Conservation (phyloP, 2,888 invertebrate genomes). For the Parochlus steinenii region DNA sequence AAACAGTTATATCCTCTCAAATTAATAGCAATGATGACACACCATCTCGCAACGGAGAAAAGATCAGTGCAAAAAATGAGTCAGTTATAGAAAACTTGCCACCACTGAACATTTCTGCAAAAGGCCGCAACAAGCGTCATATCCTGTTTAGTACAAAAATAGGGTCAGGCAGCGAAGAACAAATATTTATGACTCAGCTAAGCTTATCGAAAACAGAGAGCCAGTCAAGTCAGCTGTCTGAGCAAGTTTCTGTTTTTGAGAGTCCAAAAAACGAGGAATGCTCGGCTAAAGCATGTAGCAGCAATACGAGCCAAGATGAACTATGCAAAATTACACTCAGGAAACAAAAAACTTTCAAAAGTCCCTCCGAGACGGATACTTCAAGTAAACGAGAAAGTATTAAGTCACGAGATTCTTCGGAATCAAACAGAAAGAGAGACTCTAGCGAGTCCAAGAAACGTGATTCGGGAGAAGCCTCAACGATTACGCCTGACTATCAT, state of each 20-base stretch:
- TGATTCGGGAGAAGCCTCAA: conserved; percentile 9
- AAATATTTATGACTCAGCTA: conserved; percentile 48
- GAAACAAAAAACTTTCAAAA: neutral
- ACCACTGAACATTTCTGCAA: conserved; percentile 13
- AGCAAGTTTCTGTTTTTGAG: conserved; percentile 21
- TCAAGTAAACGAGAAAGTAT: no score
- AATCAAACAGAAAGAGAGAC: conserved; percentile 2
- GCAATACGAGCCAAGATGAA: conserved; percentile 16
- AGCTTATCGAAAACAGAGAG: conserved; percentile 47
- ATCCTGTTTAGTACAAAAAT: conserved; percentile 49
- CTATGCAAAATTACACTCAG: conserved; percentile 8
- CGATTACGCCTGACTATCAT: conserved; percentile 14
- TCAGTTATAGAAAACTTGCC: conserved; percentile 17
- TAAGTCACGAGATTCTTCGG: conserved; percentile 9
- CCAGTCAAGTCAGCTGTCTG: conserved; percentile 43
- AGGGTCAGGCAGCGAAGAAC: conserved; percentile 44
- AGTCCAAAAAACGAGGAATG: conserved; percentile 15
- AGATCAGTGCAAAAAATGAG: conserved; percentile 17
- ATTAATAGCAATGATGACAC: conserved; percentile 4
- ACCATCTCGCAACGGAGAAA: conserved; percentile 16
- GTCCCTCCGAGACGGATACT: no score
- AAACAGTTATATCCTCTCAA: conserved; percentile 30
- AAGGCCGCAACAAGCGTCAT: conserved; percentile 26
- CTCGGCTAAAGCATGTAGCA: conserved; percentile 7
- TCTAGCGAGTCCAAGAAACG: conserved; percentile 10